Conservation (phyloP, 2,797 vertebrate species). For the Tympanoctomys barrerae region DNA sequence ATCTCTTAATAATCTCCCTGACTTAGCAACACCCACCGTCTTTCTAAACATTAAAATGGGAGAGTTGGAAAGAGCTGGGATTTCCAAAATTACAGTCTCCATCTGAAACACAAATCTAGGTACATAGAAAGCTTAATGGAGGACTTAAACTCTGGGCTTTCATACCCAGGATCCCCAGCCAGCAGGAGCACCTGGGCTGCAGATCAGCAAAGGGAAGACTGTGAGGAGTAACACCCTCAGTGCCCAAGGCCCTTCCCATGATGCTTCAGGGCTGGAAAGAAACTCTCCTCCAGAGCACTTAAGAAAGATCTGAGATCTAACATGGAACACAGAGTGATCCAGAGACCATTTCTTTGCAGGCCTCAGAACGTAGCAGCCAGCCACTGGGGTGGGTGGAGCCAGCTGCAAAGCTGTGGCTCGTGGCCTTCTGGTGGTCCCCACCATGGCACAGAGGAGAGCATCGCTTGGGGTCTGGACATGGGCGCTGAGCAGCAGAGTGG, state of each 20-base stretch:
- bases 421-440: neutral
- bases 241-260: no score
- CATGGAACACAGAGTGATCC: neutral
- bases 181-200: neutral
- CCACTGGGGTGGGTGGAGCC: neutral
- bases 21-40: neutral
- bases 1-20: neutral
- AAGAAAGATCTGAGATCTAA: neutral
- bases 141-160: neutral
- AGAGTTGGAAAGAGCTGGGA: neutral
- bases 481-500: neutral
- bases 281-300: neutral
- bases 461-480: neutral
- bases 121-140: constrained; percentile 12
- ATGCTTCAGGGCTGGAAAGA: neutral
- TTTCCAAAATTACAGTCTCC: constrained; percentile 5
- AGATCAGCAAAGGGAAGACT: neutral
- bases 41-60: constrained; percentile 19
- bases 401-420: neutral
- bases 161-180: neutral
- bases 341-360: neutral
- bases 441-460: neutral
- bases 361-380: neutral
- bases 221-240: neutral
- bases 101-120: constrained; percentile 6